A percentile compares a stretch with the other conserved stretches of the same genome.
Conservation (phyloP, 2,888 invertebrate genomes). For the Lacanobia wlatinum region DNA sequence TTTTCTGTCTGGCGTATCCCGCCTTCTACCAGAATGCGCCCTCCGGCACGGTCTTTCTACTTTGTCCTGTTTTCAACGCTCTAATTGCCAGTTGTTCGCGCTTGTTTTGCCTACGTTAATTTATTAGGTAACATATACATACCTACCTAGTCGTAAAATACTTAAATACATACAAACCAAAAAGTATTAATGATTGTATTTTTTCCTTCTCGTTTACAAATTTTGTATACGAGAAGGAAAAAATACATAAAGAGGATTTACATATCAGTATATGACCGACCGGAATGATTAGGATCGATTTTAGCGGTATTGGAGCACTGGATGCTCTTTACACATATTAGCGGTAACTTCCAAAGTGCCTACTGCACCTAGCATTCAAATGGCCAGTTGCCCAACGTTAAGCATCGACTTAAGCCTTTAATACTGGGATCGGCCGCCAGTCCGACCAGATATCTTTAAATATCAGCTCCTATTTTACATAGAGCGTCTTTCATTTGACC, state of each 20-base stretch:
- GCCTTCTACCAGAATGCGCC: conserved; percentile 43
- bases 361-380: neutral
- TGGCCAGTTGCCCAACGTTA: neutral
- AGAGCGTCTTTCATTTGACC: neutral
- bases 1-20: conserved; percentile 53
- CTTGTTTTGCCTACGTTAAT: conserved; percentile 27
- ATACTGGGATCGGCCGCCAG: neutral
- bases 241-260: too few species aligned
- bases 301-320: neutral
- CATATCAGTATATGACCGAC: neutral
- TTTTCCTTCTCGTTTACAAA: too few species aligned
- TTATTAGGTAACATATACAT: neutral
- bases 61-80: conserved; percentile 36
- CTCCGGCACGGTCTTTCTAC: conserved; percentile 42
- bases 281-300: neutral
- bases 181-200: neutral
- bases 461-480: conserved; percentile 9
- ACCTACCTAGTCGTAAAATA: neutral
- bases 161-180: too few species aligned
- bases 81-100: conserved; percentile 39
- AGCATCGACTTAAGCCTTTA: neutral
- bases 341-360: neutral
- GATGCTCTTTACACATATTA: neutral
- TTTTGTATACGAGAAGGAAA: too few species aligned
- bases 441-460: neutral